phyloP scores from a whole-genome alignment of 53 echinoderm and acorn worm species.

The Stichopus horrens region DNA sequence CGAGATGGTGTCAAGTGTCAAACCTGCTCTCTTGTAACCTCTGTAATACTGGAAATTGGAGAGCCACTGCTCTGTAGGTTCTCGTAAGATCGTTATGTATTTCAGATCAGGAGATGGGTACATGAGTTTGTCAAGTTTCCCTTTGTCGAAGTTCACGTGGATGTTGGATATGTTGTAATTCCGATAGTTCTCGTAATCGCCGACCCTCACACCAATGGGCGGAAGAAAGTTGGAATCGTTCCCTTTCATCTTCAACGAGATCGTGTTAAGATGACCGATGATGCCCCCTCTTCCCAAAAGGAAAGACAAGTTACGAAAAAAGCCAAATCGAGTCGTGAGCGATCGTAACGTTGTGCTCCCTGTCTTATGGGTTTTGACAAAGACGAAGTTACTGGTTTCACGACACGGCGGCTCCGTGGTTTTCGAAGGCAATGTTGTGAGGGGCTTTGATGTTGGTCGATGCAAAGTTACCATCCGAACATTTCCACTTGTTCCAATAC shows the following conservation, averaged over 20 bases:
- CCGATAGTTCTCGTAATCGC: slow-evolving; percentile 42
- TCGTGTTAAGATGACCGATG: slow-evolving; percentile 52
- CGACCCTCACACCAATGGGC: slow-evolving; percentile 40
- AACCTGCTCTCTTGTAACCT: background rate
- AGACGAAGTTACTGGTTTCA: slow-evolving; percentile 51
- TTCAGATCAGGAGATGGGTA: background rate
- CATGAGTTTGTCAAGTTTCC: slow-evolving; percentile 51
- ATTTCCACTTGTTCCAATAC: too few species aligned
- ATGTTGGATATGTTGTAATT: slow-evolving; percentile 58
- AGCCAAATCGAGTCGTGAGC: slow-evolving; percentile 57
- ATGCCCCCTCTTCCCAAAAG: slow-evolving; percentile 26
- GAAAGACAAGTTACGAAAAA: slow-evolving; percentile 51
- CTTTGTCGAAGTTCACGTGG: slow-evolving; percentile 49
- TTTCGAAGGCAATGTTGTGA: background rate
- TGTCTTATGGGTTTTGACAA: slow-evolving; percentile 66
- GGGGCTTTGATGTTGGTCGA: background rate
- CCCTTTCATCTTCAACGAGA: background rate
- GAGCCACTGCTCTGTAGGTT: slow-evolving; percentile 14
- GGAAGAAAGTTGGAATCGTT: slow-evolving; percentile 50
- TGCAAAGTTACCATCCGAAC: too few species aligned
- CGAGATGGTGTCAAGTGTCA: background rate
- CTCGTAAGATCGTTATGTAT: slow-evolving; percentile 16
- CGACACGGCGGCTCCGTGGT: background rate
- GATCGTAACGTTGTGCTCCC: slow-evolving; percentile 59
- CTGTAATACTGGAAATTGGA: slow-evolving; percentile 28